phyloP scores from a whole-genome alignment of 1,140 invertebrate species.

The Achroia grisella region DNA sequence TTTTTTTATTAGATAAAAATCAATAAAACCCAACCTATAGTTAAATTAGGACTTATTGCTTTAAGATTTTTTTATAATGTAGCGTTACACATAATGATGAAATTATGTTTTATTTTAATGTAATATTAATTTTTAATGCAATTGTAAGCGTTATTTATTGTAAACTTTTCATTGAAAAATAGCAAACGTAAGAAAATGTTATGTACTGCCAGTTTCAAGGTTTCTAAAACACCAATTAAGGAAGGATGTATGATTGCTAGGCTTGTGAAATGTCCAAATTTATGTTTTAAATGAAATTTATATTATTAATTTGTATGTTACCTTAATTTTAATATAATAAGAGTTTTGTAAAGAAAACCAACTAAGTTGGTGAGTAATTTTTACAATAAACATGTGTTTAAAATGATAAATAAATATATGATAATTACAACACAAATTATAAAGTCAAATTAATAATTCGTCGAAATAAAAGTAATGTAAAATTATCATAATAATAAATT shows the following conservation, averaged over 20 bases:
- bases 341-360: too few relatives aligned
- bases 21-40: constrained; percentile 9
- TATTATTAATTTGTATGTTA: not conserved
- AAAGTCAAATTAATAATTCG: too few relatives aligned
- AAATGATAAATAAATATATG: too few relatives aligned
- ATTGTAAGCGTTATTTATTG: constrained; percentile 40
- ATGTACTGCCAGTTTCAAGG: constrained; percentile 63
- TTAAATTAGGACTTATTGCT: constrained; percentile 37
- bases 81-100: constrained; percentile 28
- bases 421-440: too few relatives aligned
- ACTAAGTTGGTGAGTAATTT: too few relatives aligned
- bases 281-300: not conserved
- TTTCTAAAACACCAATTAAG: constrained; percentile 58
- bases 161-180: constrained; percentile 39
- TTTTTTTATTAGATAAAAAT: too few relatives aligned
- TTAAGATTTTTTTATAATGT: constrained; percentile 35
- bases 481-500: too few relatives aligned
- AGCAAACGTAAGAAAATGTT: constrained; percentile 52
- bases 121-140: constrained; percentile 40
- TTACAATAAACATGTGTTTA: too few relatives aligned
- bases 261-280: constrained; percentile 17
- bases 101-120: constrained; percentile 32
- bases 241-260: constrained; percentile 29
- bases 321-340: not conserved
- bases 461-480: too few relatives aligned